phyloP scores from a whole-genome alignment of 2,888 invertebrate species.

The Congeria kusceri region DNA sequence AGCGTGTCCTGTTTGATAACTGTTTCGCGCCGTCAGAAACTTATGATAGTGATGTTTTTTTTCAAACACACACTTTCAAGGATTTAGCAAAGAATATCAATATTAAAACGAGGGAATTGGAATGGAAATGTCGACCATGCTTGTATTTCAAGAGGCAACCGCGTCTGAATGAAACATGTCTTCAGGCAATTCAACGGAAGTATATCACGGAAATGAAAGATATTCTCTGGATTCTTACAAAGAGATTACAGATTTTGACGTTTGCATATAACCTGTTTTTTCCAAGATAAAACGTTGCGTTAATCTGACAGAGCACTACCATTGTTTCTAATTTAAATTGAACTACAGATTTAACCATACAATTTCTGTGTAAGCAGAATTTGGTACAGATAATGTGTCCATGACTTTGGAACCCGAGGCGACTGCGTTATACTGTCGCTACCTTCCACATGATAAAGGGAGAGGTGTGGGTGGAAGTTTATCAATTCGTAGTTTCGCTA shows the following conservation, averaged over 20 bases:
- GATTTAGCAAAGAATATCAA: too few relatives aligned
- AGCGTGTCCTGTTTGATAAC: too few relatives aligned
- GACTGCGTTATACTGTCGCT: slow-evolving; percentile 45
- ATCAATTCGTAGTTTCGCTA: slow-evolving; percentile 14
- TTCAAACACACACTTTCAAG: too few relatives aligned
- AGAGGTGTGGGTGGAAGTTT: not conserved
- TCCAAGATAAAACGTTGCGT: not conserved
- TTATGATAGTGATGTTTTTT: too few relatives aligned
- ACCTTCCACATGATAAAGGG: slow-evolving; percentile 25
- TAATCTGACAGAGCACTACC: too few relatives aligned
- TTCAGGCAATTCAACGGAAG: not conserved
- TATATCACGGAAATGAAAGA: not conserved
- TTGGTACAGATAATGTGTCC: slow-evolving; percentile 39
- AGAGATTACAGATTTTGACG: not conserved
- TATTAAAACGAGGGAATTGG: not conserved
- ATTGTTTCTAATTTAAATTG: not conserved
- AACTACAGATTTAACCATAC: not conserved
- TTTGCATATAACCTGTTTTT: not conserved
- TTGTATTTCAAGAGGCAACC: slow-evolving; percentile 26
- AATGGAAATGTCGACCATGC: slow-evolving; percentile 30
- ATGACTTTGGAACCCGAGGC: slow-evolving; percentile 56
- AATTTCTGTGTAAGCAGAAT: slow-evolving; percentile 15
- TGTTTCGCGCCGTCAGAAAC: too few relatives aligned
- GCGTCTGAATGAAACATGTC: slow-evolving; percentile 29
- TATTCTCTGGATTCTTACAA: slow-evolving; percentile 43